A percentile compares a stretch with the other conserved stretches of the same genome.
Evolutionary conservation across 2,113 vertebrate genomes (phyloP).

Genomic region (Tinamus guttatus): DNA sequence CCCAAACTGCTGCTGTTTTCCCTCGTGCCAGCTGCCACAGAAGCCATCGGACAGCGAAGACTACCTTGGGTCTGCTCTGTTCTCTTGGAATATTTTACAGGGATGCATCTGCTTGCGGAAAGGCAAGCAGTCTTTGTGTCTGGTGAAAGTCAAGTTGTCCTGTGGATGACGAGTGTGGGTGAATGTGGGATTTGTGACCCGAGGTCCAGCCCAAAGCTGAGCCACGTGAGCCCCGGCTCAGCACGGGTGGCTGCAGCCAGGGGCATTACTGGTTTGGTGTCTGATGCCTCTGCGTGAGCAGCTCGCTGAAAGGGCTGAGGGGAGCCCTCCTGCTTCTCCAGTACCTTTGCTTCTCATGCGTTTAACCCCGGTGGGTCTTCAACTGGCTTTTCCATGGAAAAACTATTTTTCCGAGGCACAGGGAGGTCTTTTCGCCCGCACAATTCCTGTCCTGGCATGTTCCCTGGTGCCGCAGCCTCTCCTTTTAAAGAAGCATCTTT

Average conservation of each 20-base stretch:
- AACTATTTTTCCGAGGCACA: neutral
- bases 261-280: neutral
- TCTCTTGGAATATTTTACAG: neutral
- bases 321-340: neutral
- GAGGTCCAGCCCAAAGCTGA: neutral
- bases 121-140: too few relatives aligned
- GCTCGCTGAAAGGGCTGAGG: neutral
- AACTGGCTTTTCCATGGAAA: neutral
- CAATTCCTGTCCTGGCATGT: neutral
- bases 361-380: neutral
- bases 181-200: neutral
- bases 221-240: neutral
- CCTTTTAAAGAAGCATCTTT: neutral
- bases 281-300: neutral
- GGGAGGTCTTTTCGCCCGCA: neutral
- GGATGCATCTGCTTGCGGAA: neutral
- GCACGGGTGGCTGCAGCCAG: too few relatives aligned
- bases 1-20: neutral
- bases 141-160: neutral
- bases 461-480: neutral
- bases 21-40: rapidly evolving
- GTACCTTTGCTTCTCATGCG: neutral
- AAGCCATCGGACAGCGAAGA: neutral
- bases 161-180: neutral
- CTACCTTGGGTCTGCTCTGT: neutral